Evolutionary conservation across 2,888 invertebrate species (phyloP), one percentile per base, ranked within the genome.

Genomic region (Clivina fossor): DNA sequence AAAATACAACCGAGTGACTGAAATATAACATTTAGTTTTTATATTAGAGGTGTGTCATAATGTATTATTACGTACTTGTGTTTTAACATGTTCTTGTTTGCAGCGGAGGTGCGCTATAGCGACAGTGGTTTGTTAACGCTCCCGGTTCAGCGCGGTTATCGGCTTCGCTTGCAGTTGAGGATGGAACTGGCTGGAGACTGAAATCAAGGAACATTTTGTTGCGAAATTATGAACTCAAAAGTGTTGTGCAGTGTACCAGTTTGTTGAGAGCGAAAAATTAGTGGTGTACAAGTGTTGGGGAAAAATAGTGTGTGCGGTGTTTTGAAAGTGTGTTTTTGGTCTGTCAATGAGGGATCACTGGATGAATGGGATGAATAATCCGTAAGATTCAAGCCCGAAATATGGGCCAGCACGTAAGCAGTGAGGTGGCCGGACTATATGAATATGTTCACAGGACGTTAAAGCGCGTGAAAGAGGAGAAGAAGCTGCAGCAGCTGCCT

Each of bases 371-470:
- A 73, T 71, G 74, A 68, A 72, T 74, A 66, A 74, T 74, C 74
- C 76, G 76, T 69, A 73, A 73, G 76, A 76, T 78, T 79, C 78
- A 76, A 75, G 75, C 78, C 74, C 71, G 76, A 76, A 81, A 80
- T 80, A 79, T 84, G 87, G 81, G 88, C 83, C 93, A 93, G 93
- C 93, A 93, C 83, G 93, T 93, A 80, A 90, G n/a, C n/a, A n/a
- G n/a, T n/a, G n/a, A 80, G 82, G 80, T 66, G 71, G 74, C 65
- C 78, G 77, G 71, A 71, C 74, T 54, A n/a, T 75, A 75, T 63
- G 74, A 69, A 64, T 76, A 76, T 71, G 74, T 75, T 64, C 66
- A 75, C 62, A 66, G 72, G 24, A 66, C 71, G 43, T 69, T 69
- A 28, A 56, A 61, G 44, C 60, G 56, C 8, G 47, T 58, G 15